Percentiles rank a stretch among this genome's conserved stretches.
Evolutionary conservation across 2,888 invertebrate species (phyloP).

Genomic region (Mantis religiosa): DNA sequence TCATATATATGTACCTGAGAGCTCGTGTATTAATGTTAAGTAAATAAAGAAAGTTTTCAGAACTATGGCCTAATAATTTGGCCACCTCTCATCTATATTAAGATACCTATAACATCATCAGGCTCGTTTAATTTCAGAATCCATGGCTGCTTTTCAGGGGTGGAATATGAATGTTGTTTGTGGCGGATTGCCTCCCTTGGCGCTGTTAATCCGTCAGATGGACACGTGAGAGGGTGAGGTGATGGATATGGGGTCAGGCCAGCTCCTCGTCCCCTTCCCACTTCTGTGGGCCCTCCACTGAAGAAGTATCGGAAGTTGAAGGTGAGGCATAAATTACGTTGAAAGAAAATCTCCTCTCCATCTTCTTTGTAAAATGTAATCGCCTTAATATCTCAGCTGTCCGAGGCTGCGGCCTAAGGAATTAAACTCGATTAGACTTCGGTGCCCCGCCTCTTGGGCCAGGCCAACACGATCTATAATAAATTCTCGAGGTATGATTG

Average conservation of each 20-base stretch:
- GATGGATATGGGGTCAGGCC: conserved; percentile 11
- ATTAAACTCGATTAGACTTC: neutral
- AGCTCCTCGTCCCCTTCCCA: neutral
- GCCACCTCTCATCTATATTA: too few species aligned
- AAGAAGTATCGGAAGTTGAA: conserved; percentile 10
- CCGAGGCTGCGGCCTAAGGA: neutral
- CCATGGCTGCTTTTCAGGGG: neutral
- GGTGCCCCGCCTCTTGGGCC: neutral
- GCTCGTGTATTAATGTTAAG: too few species aligned
- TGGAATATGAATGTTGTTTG: neutral
- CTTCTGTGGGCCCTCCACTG: neutral
- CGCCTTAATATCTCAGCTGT: conserved; percentile 5
- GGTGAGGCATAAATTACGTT: conserved; percentile 10
- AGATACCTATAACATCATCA: too few species aligned
- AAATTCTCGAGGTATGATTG: neutral
- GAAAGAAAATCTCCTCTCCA: neutral
- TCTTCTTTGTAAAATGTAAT: conserved; percentile 1
- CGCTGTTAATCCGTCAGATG: conserved; percentile 16
- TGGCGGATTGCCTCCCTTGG: neutral
- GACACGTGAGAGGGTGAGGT: neutral
- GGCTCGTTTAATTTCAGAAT: neutral
- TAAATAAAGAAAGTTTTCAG: too few species aligned
- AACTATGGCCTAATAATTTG: too few species aligned
- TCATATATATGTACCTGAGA: too few species aligned
- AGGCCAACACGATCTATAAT: neutral